phyloP scores from a whole-genome alignment of 2,888 invertebrate species.

The Cordylochernes scorpioides region DNA sequence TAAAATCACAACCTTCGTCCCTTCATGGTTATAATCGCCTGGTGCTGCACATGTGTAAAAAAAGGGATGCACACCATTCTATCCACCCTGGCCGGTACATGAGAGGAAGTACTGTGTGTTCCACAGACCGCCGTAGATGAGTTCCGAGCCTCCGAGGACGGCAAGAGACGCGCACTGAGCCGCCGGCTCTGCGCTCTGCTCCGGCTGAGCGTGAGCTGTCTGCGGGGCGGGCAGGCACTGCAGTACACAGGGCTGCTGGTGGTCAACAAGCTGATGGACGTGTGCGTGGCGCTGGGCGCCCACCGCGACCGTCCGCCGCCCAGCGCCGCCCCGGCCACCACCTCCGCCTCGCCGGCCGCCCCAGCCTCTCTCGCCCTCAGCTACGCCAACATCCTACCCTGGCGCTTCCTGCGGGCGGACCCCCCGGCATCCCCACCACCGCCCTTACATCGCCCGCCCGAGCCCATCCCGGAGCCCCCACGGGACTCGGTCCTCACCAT shows the following conservation, averaged over 20 bases:
- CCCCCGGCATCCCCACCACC: background rate
- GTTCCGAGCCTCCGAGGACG: constrained; percentile 15
- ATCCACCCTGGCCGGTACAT: too few relatives aligned
- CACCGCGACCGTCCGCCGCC: background rate
- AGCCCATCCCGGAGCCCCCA: background rate
- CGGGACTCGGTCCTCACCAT: constrained; percentile 1
- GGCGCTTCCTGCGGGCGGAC: background rate
- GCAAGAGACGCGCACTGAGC: constrained; percentile 19
- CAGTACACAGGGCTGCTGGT: constrained; percentile 33
- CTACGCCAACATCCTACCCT: background rate
- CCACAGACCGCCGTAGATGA: constrained; percentile 23
- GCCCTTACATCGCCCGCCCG: background rate
- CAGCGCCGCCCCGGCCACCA: background rate
- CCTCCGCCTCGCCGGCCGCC: background rate
- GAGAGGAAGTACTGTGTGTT: too few relatives aligned
- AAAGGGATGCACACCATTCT: too few relatives aligned
- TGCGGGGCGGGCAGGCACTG: constrained; percentile 30
- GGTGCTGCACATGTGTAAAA: too few relatives aligned
- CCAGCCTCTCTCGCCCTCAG: background rate
- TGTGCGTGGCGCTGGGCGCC: constrained; percentile 23
- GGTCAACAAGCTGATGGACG: constrained; percentile 32
- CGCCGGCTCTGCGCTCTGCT: constrained; percentile 29
- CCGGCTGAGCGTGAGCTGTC: constrained; percentile 28
- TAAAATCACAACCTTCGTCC: too few relatives aligned
- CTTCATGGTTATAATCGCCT: too few relatives aligned